Evolutionary conservation across 2,888 invertebrate genomes (phyloP).

Genomic region (Muschampia plurimacula): DNA sequence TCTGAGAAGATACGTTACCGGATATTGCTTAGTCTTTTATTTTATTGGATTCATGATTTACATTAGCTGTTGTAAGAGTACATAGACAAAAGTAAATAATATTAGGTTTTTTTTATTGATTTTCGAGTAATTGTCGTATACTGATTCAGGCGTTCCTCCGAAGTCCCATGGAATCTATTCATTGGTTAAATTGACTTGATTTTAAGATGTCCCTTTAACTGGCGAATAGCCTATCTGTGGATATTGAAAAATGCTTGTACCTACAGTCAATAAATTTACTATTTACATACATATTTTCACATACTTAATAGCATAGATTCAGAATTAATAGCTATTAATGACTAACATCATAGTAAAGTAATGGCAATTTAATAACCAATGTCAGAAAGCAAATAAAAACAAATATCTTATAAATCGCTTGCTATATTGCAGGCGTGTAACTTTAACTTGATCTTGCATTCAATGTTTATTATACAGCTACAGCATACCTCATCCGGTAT

Average conservation of each 20-base stretch:
- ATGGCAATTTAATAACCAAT: slow-evolving; percentile 34
- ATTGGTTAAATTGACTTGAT: no score
- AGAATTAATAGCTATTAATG: slow-evolving; percentile 2
- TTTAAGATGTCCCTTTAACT: no score
- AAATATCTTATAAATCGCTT: slow-evolving; percentile 3
- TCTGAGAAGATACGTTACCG: slow-evolving; percentile 27
- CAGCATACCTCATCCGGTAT: no score
- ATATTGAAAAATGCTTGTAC: no score
- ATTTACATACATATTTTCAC: not conserved
- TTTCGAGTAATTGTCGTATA: no score
- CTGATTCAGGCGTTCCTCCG: no score
- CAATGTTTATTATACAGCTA: not conserved
- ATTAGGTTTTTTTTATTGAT: no score
- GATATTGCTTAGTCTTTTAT: slow-evolving; percentile 22
- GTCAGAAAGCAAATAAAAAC: slow-evolving; percentile 37
- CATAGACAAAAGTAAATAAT: not conserved
- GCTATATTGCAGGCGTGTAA: not conserved
- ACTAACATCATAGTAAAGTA: slow-evolving; percentile 5
- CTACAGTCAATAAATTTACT: not conserved
- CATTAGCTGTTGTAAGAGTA: slow-evolving; percentile 2
- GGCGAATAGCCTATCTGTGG: no score
- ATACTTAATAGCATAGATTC: not conserved
- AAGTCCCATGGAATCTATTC: no score
- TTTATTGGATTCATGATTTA: slow-evolving; percentile 22
- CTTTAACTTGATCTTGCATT: not conserved